A percentile compares a stretch with the other conserved stretches of the same genome.
These are phyloP conservation scores for Podarcis cretensis DNA, from an alignment of 2,113 vertebrate genomes.

Conservation along the genomic window DNA sequence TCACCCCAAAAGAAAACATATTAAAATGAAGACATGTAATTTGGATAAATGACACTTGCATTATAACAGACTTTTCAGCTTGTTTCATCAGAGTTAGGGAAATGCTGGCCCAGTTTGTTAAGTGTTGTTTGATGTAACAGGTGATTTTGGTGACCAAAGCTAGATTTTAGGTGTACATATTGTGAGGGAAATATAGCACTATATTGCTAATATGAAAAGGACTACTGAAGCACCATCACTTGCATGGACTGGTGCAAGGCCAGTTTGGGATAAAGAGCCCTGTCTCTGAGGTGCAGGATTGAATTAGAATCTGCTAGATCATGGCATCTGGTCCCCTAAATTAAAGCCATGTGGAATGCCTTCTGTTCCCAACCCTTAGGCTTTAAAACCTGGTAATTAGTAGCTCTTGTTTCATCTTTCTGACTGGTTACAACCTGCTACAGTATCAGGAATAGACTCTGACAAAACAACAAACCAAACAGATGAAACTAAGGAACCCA, in stretches of 20 bases:
- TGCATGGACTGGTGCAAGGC: not conserved
- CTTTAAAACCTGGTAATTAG: constrained; percentile 23
- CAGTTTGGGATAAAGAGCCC: not conserved
- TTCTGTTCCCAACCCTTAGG: constrained; percentile 17
- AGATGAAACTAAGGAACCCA: not conserved
- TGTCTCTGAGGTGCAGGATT: not conserved
- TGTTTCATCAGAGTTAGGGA: not conserved
- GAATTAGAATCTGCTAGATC: constrained; percentile 29
- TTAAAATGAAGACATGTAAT: not conserved
- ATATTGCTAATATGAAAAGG: not conserved
- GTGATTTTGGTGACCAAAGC: not conserved
- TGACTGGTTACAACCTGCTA: constrained; percentile 30
- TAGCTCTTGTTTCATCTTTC: constrained; percentile 29
- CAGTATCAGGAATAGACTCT: not conserved
- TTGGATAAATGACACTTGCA: not conserved
- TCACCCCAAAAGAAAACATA: not conserved
- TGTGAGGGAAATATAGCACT: not conserved
- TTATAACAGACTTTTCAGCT: not conserved
- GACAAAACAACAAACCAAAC: constrained; percentile 6
- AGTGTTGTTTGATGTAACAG: not conserved
- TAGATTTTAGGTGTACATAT: not conserved
- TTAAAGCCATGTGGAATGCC: constrained; percentile 14
- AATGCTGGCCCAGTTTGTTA: not conserved
- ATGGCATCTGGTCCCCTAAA: constrained; percentile 18
- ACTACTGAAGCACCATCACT: not conserved